Conservation (phyloP, 2,888 invertebrate genomes). For the Nephrotoma guestfalica region DNA sequence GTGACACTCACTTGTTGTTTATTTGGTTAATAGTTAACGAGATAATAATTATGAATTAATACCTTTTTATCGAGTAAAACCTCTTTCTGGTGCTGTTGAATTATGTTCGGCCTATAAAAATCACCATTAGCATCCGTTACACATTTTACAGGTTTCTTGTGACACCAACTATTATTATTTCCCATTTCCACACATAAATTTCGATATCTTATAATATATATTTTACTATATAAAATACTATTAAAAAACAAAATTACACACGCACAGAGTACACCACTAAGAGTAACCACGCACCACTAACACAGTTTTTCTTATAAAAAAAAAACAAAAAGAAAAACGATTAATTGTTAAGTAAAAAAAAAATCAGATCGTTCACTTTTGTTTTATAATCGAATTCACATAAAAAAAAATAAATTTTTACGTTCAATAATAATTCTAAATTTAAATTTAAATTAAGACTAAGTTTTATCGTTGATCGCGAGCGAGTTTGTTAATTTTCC, state of each 20-base stretch:
- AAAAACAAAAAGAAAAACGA: neutral
- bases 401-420: neutral
- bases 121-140: neutral
- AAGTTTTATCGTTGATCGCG: neutral
- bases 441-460: neutral
- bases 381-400: neutral
- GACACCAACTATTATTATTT: neutral
- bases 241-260: neutral
- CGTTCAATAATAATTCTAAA: neutral
- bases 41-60: neutral
- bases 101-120: slow-evolving; percentile 1
- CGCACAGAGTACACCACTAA: neutral
- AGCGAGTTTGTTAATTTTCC: neutral
- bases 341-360: neutral
- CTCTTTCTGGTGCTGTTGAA: neutral
- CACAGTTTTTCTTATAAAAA: neutral
- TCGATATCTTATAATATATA: neutral
- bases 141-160: neutral
- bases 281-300: neutral
- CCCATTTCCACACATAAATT: neutral
- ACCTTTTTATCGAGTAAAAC: neutral
- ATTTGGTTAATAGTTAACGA: neutral
- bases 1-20: neutral
- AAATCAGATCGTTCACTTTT: neutral
- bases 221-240: neutral